Evolutionary conservation across 2,797 vertebrate genomes (phyloP).

Genomic region (Acanthiza pusilla): DNA sequence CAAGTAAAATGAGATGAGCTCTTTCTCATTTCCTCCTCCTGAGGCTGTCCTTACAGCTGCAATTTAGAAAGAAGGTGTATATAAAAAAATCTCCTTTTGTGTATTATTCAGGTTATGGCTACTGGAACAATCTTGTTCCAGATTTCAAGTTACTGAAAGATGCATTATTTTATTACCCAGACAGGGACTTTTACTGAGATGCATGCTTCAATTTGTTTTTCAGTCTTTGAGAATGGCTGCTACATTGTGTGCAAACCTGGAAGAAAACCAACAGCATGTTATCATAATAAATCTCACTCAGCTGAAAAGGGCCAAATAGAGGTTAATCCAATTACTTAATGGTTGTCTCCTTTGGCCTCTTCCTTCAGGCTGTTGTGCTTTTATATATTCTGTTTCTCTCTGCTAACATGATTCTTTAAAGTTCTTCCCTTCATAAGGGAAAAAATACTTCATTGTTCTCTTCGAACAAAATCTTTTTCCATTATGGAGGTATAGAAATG

Average conservation of each 20-base stretch:
- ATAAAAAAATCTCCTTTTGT: background rate
- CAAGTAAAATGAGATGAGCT: background rate
- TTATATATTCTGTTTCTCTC: background rate
- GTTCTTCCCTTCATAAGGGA: background rate
- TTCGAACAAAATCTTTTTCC: background rate
- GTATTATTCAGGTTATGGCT: background rate
- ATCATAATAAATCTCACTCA: slow-evolving; percentile 46
- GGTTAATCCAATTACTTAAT: slow-evolving; percentile 61
- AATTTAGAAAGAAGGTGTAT: background rate
- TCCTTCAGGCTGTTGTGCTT: slow-evolving; percentile 43
- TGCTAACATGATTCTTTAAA: background rate
- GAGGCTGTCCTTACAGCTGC: background rate
- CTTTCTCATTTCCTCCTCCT: background rate
- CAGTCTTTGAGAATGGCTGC: background rate
- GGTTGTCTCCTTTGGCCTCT: slow-evolving; percentile 14
- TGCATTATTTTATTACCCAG: background rate
- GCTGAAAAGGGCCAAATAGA: slow-evolving; percentile 40
- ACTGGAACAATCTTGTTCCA: background rate
- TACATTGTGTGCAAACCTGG: background rate
- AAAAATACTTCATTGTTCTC: background rate
- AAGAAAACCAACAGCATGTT: slow-evolving; percentile 23
- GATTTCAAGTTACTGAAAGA: background rate
- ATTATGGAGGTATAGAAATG: background rate
- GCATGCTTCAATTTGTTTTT: background rate
- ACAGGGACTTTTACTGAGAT: background rate